A percentile compares a stretch with the other conserved stretches of the same genome.
Conservation (phyloP, 2,797 vertebrate genomes). For the Calcarius lapponicus region DNA sequence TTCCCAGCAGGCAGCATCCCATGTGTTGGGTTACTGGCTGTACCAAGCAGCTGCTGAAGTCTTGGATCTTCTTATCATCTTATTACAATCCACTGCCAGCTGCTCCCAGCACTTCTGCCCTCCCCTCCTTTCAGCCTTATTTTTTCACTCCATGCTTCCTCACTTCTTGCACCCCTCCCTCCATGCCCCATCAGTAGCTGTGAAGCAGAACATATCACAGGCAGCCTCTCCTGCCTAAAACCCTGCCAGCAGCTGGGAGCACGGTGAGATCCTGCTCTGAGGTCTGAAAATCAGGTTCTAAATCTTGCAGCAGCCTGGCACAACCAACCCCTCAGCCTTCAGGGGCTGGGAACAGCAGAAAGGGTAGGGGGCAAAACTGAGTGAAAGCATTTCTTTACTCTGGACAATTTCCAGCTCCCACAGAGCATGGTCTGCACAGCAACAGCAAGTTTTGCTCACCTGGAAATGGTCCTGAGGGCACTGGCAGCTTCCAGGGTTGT, state of each 20-base stretch:
- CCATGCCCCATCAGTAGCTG: background rate
- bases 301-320: background rate
- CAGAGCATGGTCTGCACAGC: background rate
- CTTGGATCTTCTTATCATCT: slow-evolving; percentile 11
- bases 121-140: background rate
- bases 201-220: background rate
- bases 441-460: background rate
- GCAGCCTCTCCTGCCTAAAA: background rate
- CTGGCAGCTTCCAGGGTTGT: background rate
- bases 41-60: background rate
- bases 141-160: background rate
- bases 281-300: background rate
- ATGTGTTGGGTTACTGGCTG: background rate
- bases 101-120: background rate
- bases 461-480: background rate
- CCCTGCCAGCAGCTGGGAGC: background rate
- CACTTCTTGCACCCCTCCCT: background rate
- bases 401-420: background rate
- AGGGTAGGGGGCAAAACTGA: fast-evolving
- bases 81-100: background rate
- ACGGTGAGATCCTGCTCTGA: background rate
- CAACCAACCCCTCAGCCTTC: background rate
- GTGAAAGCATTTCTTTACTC: background rate
- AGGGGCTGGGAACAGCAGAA: background rate
- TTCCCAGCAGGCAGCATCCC: slow-evolving; percentile 18